Evolutionary conservation across 2,888 invertebrate genomes (phyloP).

Genomic region (Vanessa cardui): DNA sequence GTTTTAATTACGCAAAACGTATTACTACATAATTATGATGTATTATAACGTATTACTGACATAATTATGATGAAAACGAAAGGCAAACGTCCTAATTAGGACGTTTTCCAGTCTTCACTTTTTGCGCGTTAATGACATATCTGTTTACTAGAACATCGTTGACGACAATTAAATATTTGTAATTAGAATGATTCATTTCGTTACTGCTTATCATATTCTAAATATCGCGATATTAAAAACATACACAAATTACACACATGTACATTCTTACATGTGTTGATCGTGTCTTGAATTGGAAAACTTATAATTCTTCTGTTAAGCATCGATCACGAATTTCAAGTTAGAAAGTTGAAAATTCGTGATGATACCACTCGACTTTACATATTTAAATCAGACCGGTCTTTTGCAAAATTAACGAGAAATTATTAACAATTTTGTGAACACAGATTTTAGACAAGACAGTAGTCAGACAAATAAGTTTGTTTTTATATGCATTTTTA

Average conservation of each 20-base stretch:
- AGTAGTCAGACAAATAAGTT: not conserved
- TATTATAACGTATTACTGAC: no score
- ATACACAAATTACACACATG: not conserved
- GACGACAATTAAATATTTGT: no score
- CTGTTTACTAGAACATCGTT: no score
- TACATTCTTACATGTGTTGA: not conserved
- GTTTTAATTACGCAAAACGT: no score
- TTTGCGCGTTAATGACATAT: no score
- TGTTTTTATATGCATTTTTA: no score
- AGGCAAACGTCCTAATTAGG: no score
- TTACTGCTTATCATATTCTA: no score
- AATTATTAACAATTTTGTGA: slow-evolving; percentile 38
- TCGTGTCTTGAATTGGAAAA: slow-evolving; percentile 29
- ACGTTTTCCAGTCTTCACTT: no score
- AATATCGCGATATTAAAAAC: not conserved
- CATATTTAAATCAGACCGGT: slow-evolving; percentile 56
- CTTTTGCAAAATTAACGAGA: slow-evolving; percentile 43
- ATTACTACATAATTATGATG: no score
- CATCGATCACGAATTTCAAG: slow-evolving; percentile 54
- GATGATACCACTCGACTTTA: slow-evolving; percentile 47
- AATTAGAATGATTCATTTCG: no score
- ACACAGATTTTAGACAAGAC: slow-evolving; percentile 19
- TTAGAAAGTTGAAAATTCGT: slow-evolving; percentile 61
- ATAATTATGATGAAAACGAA: no score
- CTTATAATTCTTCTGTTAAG: slow-evolving; percentile 35